Evolutionary conservation across 2,797 vertebrate species (phyloP).

Genomic region (Pangasius macronema): DNA sequence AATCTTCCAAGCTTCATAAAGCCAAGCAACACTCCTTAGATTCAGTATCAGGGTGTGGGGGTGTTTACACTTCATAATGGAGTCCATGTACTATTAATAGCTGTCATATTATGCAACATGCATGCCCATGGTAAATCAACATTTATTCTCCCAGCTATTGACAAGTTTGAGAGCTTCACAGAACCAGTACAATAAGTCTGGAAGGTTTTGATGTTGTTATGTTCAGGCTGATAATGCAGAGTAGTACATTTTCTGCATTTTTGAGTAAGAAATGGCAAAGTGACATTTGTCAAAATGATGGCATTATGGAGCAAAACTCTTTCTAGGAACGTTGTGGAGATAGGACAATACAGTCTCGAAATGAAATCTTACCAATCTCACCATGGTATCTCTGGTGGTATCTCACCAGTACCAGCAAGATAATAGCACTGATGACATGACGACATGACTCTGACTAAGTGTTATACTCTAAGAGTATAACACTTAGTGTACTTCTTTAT

Average conservation of each 20-base stretch:
- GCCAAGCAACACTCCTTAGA: conserved; percentile 13
- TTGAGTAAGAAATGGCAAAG: neutral
- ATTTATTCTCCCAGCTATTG: conserved; percentile 36
- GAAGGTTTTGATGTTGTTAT: conserved; percentile 10
- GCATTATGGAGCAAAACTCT: neutral
- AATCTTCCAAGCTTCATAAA: conserved; percentile 13
- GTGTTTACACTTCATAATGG: conserved; percentile 42
- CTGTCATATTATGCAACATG: conserved; percentile 45
- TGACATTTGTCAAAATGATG: neutral
- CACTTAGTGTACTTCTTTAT: neutral
- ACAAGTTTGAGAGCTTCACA: conserved; percentile 21
- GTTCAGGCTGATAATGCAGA: conserved; percentile 4
- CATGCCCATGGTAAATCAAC: conserved; percentile 46
- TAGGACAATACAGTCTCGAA: neutral
- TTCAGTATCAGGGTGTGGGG: conserved; percentile 35
- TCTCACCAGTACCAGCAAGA: neutral
- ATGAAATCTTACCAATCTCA: neutral
- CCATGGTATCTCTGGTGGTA: too few species aligned
- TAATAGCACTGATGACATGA: neutral
- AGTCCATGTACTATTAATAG: conserved; percentile 50
- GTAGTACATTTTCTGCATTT: neutral
- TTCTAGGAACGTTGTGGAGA: neutral
- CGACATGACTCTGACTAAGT: too few species aligned
- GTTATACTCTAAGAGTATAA: neutral
- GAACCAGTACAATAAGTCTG: neutral